phyloP scores from a whole-genome alignment of 1,140 invertebrate genomes.

The Penaeus vannamei region DNA sequence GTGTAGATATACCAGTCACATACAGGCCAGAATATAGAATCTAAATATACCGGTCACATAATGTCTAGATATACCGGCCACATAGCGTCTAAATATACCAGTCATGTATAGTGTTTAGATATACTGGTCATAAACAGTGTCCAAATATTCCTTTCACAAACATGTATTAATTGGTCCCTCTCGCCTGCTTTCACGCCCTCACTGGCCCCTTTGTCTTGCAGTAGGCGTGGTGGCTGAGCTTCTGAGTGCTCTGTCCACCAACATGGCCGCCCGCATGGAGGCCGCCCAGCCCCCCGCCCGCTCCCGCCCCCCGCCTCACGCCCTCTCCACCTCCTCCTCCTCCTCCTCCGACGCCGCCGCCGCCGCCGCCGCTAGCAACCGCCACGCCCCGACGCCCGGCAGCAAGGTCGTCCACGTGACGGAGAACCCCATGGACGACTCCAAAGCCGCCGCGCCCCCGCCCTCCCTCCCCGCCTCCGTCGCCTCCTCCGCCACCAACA shows the following conservation, averaged over 20 bases:
- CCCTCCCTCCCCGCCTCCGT: neutral
- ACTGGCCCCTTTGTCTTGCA: slow-evolving; percentile 14
- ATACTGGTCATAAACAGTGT: too few relatives aligned
- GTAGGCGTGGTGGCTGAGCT: slow-evolving; percentile 61
- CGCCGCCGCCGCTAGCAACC: slow-evolving; percentile 12
- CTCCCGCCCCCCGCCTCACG: slow-evolving; percentile 3
- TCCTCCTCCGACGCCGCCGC: neutral
- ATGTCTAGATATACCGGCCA: too few relatives aligned
- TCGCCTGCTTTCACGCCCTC: too few relatives aligned
- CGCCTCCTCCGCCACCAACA: neutral
- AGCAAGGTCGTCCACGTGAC: slow-evolving; percentile 33
- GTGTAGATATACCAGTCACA: too few relatives aligned
- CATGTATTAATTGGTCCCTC: too few relatives aligned
- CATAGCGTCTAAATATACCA: too few relatives aligned
- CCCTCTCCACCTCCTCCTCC: neutral
- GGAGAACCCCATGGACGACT: slow-evolving; percentile 49
- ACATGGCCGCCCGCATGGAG: slow-evolving; percentile 47
- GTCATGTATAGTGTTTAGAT: too few relatives aligned
- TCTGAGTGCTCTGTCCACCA: slow-evolving; percentile 56
- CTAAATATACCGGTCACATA: too few relatives aligned
- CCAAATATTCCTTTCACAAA: too few relatives aligned
- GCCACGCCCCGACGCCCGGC: neutral
- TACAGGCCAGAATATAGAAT: too few relatives aligned
- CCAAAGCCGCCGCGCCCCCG: neutral
- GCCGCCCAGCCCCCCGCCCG: slow-evolving; percentile 35